Evolutionary conservation across 1,140 invertebrate species (phyloP), one percentile per base, ranked within the genome.

Genomic region (Camponotus pennsylvanicus): DNA sequence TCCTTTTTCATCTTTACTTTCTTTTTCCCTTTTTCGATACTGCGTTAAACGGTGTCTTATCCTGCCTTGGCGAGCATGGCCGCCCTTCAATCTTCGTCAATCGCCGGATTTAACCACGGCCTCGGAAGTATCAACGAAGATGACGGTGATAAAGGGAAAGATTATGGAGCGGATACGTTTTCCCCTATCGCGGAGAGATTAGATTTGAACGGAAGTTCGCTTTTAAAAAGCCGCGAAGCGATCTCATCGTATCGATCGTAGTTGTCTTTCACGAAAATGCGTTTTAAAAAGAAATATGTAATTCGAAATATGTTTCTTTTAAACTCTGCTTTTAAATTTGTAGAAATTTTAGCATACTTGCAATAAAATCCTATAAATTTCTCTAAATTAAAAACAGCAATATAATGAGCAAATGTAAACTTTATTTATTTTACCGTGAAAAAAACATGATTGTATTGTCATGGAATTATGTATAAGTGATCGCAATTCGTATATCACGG

Each of bases 71-170:
- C 64, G 63, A 79, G 61, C 49, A 49, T 61, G 85, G 34, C 37
- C 59, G 49, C 70, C 59, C 64, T 71, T 79, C 73, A 85, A 89
- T 87, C 86, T 75, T 88, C 59, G 76, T 86, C 76, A 70, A 80
- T 86, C 76, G 75, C 27, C 21, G 73, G 75, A 88, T 88, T 86
- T 73, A 83, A 75, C 79, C 79, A 37, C 84, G 27, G 73, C 55
- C 18, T 70, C 71, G 64, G 18, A 84, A 61, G 77, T 32, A 77
- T 85, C 78, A 76, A 40, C 67, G 86, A 61, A 75, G 64, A 87
- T 85, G 55, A 71, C 59, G 75, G 55, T 73, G 84, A 88, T 86
- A 77, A 85, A 86, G 66, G 57, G 49, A 57, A 64, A 66, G 86
- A 88, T 88, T 77, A 85, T 67, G 27, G 75, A 55, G 15, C 84